These are phyloP conservation scores for Stenoptilia bipunctidactyla DNA, from an alignment of 2,888 invertebrate species.

Conservation along the genomic window DNA sequence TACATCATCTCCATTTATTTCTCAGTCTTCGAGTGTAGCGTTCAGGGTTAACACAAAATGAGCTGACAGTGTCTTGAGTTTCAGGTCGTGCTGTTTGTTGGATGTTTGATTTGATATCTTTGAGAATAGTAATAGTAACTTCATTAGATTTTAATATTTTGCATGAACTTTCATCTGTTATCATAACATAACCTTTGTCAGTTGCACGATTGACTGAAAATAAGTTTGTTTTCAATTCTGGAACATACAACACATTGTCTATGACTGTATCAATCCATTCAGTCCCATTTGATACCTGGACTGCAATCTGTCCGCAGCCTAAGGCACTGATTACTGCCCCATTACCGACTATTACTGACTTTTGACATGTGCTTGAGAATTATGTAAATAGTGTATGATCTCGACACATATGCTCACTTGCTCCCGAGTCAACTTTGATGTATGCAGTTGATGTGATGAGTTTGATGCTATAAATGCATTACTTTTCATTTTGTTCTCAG, in stretches of 20 bases:
- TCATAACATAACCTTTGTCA: conserved; percentile 17
- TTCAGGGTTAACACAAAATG: too few relatives aligned
- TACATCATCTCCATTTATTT: too few relatives aligned
- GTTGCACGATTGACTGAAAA: conserved; percentile 16
- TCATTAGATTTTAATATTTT: conserved; percentile 6
- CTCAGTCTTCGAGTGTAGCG: too few relatives aligned
- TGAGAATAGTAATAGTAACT: conserved; percentile 7
- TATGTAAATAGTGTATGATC: conserved; percentile 13
- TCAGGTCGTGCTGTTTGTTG: too few relatives aligned
- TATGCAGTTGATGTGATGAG: conserved; percentile 2
- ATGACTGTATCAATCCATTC: conserved; percentile 19
- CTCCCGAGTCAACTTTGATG: conserved; percentile 18
- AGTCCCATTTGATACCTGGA: conserved; percentile 14
- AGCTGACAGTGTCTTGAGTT: too few relatives aligned
- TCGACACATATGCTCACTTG: conserved; percentile 18
- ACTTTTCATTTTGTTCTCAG: conserved; percentile 4
- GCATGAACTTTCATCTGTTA: conserved; percentile 14
- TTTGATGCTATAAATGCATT: conserved; percentile 16
- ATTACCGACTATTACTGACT: conserved; percentile 16
- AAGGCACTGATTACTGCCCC: conserved; percentile 11
- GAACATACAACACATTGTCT: conserved; percentile 19
- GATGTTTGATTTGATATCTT: too few relatives aligned
- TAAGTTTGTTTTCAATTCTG: conserved; percentile 16
- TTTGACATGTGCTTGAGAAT: conserved; percentile 5
- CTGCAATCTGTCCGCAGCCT: conserved; percentile 16